Percentiles rank a stretch among this genome's conserved stretches.
These are phyloP conservation scores for Coelogynopora nodosa DNA, from an alignment of 2,888 invertebrate species.

Conservation along the genomic window DNA sequence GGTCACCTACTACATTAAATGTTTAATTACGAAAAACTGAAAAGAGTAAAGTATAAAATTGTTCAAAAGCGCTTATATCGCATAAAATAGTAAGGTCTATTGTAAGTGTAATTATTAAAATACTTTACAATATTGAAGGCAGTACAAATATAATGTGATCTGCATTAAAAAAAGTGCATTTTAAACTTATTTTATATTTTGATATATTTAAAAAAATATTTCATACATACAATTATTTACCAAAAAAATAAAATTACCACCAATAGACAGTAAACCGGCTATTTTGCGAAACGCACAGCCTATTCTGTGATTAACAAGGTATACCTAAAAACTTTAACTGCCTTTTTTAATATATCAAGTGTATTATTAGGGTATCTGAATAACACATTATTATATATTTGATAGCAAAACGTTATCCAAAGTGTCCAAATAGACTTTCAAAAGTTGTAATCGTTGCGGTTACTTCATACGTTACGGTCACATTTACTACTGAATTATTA, in stretches of 20 bases:
- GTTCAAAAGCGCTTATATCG: not conserved
- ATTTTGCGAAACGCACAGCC: not conserved
- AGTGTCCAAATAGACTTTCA: not conserved
- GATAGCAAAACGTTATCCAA: not conserved
- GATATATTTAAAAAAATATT: not conserved
- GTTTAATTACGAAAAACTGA: not conserved
- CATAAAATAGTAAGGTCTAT: not conserved
- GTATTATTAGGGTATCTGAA: not conserved
- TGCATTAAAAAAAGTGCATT: not conserved
- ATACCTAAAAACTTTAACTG: not conserved
- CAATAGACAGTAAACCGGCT: not conserved
- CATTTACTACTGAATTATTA: not conserved
- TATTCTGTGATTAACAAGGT: not conserved
- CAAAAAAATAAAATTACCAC: not conserved
- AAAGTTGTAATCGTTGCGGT: not conserved
- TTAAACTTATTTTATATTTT: not conserved
- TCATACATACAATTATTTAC: not conserved
- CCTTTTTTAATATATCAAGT: not conserved
- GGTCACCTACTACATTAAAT: not conserved
- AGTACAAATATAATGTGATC: not conserved
- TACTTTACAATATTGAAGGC: not conserved
- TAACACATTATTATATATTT: not conserved
- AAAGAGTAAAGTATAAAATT: too few species aligned
- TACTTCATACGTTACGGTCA: not conserved
- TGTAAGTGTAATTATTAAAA: not conserved